Conservation (phyloP, 2,888 invertebrate genomes). For the Crepidodera aurea region DNA sequence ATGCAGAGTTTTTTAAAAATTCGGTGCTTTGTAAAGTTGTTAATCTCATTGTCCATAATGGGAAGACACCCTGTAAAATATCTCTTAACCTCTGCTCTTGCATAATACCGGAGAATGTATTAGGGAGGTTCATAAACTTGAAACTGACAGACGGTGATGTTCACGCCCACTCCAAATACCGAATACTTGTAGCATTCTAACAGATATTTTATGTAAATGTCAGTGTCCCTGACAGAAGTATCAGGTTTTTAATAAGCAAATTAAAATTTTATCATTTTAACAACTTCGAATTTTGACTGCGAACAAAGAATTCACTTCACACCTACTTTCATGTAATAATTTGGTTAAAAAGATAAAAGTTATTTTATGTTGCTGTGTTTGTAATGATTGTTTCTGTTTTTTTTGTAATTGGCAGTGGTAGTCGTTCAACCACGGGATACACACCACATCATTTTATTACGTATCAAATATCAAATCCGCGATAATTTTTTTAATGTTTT, state of each 20-base stretch:
- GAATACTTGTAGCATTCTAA: conserved; percentile 26
- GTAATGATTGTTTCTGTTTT: too few relatives aligned
- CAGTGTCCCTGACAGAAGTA: conserved; percentile 8
- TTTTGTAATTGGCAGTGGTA: too few relatives aligned
- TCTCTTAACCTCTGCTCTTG: conserved; percentile 5
- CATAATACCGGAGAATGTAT: conserved; percentile 25
- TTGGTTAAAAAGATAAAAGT: neutral
- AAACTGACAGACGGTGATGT: conserved; percentile 22
- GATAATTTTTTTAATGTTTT: too few relatives aligned
- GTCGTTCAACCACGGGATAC: too few relatives aligned
- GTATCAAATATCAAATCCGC: too few relatives aligned
- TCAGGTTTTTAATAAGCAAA: conserved; percentile 26
- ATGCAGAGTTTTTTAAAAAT: too few relatives aligned
- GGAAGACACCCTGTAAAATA: neutral
- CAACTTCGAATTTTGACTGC: neutral
- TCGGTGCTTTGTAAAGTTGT: too few relatives aligned
- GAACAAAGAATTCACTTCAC: conserved; percentile 7
- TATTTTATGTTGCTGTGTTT: neutral
- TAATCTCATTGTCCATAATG: too few relatives aligned
- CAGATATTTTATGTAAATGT: conserved; percentile 30
- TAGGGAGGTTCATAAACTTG: conserved; percentile 23
- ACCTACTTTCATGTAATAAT: neutral
- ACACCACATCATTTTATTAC: too few relatives aligned
- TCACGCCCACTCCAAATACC: conserved; percentile 24
- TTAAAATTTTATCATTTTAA: conserved; percentile 21